These are phyloP conservation scores for Gymnobelideus leadbeateri DNA, from an alignment of 2,113 vertebrate genomes.

Conservation along the genomic window DNA sequence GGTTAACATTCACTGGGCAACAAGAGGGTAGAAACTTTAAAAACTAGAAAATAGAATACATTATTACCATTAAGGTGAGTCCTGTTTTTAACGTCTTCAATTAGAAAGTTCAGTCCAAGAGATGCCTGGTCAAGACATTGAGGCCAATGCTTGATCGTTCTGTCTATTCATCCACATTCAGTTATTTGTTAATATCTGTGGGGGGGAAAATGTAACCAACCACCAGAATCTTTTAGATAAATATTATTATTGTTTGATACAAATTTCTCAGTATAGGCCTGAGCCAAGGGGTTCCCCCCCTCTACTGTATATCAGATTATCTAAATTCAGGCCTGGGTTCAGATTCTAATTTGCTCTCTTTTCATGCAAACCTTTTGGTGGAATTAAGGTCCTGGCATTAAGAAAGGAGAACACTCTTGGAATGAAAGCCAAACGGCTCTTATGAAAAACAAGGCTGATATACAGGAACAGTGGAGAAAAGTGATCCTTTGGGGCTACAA, in stretches of 20 bases:
- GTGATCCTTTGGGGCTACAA: background rate
- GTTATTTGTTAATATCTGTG: background rate
- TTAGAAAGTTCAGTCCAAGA: background rate
- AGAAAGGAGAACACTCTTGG: background rate
- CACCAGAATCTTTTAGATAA: background rate
- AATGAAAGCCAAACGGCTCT: background rate
- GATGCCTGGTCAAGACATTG: background rate
- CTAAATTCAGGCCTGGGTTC: background rate
- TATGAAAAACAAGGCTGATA: background rate
- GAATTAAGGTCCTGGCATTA: background rate
- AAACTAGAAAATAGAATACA: background rate
- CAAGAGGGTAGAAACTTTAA: background rate
- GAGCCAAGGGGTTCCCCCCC: background rate
- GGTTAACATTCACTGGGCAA: background rate
- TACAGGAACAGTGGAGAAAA: fast-evolving
- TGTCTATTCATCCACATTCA: background rate
- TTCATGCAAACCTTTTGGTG: background rate
- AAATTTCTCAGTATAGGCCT: background rate
- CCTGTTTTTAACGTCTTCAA: background rate
- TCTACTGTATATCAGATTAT: background rate
- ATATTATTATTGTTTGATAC: background rate
- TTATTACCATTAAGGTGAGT: background rate
- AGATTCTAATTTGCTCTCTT: background rate
- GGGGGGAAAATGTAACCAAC: background rate
- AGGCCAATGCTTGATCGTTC: background rate